Base-by-base conservation (phyloP, 2,113 vertebrate species). In the Clarias batrachus region DNA sequence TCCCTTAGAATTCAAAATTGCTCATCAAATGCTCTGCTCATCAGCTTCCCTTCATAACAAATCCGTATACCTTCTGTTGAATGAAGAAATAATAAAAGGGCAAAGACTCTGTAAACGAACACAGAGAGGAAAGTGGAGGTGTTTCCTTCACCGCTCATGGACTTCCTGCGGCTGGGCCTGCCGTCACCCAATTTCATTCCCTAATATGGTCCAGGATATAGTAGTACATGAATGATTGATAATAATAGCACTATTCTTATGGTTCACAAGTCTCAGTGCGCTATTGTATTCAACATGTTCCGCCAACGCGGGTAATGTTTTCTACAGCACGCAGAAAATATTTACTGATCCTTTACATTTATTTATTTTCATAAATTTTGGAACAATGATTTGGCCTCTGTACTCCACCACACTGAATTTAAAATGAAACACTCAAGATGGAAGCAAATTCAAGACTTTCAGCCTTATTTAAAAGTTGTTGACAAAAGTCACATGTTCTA, bases 91-190 rank as follows among this genome's bases (percentile, higher is more conserved):
- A 60, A 37, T 81, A 37, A 60, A 33, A 25, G 30, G 37, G 16
- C 30, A 81, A 59, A 37, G 57, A 19, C 41, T 81, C 73, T n/a
- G 27, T 79, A 30, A 25, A 68, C 82, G 82, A 85, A 91, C 87
- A 81, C 82, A 52, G 60, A 66, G 37, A 87, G 83, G 70, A 84
- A 85, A 68, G 84, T 37, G 78, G 78, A 86, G 88, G 89, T 86
- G 86, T 87, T 90, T 89, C 86, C 86, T 86, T 81, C 14, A 73
- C 52, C 14, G 17, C 74, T 88, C 73, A 60, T 63, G 81, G 48
- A 82, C 76, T 83, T 90, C 89, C 85, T 85, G 83, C 59, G 62
- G 52, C 33, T 65, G 48, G 82, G 37, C 27, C 83, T 82, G 62
- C 37, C 48, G 73, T 79, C 63, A 79, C 59, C n/a, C 48, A 3